Evolutionary conservation across 2,113 vertebrate genomes (phyloP).

Genomic region (Mellivora capensis): DNA sequence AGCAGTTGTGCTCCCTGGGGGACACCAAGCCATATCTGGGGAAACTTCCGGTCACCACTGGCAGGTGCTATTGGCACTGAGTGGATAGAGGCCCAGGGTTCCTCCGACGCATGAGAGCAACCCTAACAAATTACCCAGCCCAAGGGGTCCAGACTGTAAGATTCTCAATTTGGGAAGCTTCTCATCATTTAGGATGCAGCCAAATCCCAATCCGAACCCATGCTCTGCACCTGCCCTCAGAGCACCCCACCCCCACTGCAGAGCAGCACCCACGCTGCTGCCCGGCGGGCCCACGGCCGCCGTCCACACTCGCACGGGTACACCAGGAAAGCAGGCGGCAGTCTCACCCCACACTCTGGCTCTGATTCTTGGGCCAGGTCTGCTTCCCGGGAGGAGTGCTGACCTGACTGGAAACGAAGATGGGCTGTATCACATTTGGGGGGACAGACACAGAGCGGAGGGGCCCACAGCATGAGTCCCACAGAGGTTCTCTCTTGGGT

Average conservation of each 20-base stretch:
- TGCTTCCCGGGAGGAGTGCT: neutral
- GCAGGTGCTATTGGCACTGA: no score
- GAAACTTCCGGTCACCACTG: neutral
- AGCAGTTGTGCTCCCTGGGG: neutral
- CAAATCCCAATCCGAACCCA: neutral
- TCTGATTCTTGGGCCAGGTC: neutral
- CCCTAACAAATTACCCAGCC: neutral
- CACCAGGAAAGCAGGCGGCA: neutral
- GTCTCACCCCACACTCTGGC: no score
- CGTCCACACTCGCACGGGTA: neutral
- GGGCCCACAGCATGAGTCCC: fast-evolving
- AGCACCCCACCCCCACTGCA: neutral
- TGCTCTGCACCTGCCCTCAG: neutral
- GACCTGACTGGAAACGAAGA: neutral
- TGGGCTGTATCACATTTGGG: neutral
- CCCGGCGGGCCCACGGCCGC: fast-evolving
- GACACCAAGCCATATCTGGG: neutral
- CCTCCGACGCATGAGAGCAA: no score
- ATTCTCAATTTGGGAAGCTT: neutral
- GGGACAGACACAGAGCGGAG: fast-evolving
- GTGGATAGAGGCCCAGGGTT: neutral
- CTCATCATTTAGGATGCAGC: neutral
- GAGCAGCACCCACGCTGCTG: fast-evolving
- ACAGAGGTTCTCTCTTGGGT: neutral
- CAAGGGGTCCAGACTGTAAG: neutral